Evolutionary conservation across 2,888 invertebrate genomes (phyloP), one percentile per base, ranked within the genome.

Genomic region (Troides oblongomaculatus): DNA sequence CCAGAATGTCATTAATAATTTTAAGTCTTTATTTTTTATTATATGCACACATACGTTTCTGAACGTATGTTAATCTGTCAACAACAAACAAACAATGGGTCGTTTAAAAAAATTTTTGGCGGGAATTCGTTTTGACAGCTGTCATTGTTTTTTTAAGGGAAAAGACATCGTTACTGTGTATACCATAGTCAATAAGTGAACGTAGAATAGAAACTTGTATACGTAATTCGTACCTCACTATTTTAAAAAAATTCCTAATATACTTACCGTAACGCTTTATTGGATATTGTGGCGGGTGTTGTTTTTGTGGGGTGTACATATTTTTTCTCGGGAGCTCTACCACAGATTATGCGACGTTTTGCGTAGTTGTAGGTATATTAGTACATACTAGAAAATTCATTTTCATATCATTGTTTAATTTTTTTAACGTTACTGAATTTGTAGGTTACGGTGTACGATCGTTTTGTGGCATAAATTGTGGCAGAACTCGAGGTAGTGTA

Each of bases 171-270:
- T 71, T 84, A 84, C 81, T 79, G 77, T 79, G 89, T 88, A 88
- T 88, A 88, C 88, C 86, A 80, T 86, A 83, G 81, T 74, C 75
- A 70, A 46, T 84, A 77, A 77, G 78, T 74, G 59, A 73, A 76
- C 21, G 58, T 73, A 72, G 74, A 36, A 72, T 89, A 89, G 84
- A 82, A 92, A 88, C 93, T 88, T 92, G 94, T 94, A 94, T 94
- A 94, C 94, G 94, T 94, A 94, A 94, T 84, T 84, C 87, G 93
- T 94, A 94, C 94, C 94, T 94, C 94, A 94, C 81, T 87, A 86
- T 82, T 85, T 85, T 84, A 84, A 85, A 53, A 50, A 53, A 83
- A 71, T 64, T 71, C 64, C 79, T 79, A 81, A 78, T 77, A 76
- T 76, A 78, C 72, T 73, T 72, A 71, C 58, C 57, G 21, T 71